These are phyloP conservation scores for Adelphocoris suturalis DNA, from an alignment of 2,888 invertebrate genomes.

Conservation along the genomic window DNA sequence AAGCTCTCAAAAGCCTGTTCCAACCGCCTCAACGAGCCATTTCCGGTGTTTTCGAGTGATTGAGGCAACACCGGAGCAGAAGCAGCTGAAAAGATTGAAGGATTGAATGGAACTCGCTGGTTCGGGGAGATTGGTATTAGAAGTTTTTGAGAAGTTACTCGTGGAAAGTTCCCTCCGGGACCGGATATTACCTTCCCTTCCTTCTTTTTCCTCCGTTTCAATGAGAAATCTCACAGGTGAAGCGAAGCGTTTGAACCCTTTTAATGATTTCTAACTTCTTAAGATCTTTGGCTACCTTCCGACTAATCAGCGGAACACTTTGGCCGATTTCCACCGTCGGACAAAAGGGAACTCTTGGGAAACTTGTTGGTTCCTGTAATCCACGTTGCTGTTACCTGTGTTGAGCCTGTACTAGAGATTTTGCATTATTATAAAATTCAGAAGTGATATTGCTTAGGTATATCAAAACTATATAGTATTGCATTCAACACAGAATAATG, in stretches of 20 bases:
- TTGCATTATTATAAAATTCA: no score
- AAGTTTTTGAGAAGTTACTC: slow-evolving; percentile 50
- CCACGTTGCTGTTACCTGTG: neutral
- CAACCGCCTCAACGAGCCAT: slow-evolving; percentile 12
- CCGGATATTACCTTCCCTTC: slow-evolving; percentile 49
- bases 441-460: no score
- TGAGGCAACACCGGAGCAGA: neutral
- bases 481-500: no score
- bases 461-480: no score
- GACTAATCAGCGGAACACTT: slow-evolving; percentile 49
- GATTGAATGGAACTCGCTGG: slow-evolving; percentile 3
- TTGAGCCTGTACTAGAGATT: no score
- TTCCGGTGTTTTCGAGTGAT: slow-evolving; percentile 40
- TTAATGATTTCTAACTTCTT: slow-evolving; percentile 51
- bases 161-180: neutral
- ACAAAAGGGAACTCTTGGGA: neutral
- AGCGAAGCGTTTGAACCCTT: slow-evolving; percentile 55
- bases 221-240: slow-evolving; percentile 65
- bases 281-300: slow-evolving; percentile 22
- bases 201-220: neutral
- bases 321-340: neutral
- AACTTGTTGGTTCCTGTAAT: neutral
- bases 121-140: slow-evolving; percentile 51
- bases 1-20: neutral
- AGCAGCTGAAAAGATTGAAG: neutral